Percentiles rank a stretch among this genome's conserved stretches.
Conservation (phyloP, 2,888 invertebrate genomes). For the Boloria selene region DNA sequence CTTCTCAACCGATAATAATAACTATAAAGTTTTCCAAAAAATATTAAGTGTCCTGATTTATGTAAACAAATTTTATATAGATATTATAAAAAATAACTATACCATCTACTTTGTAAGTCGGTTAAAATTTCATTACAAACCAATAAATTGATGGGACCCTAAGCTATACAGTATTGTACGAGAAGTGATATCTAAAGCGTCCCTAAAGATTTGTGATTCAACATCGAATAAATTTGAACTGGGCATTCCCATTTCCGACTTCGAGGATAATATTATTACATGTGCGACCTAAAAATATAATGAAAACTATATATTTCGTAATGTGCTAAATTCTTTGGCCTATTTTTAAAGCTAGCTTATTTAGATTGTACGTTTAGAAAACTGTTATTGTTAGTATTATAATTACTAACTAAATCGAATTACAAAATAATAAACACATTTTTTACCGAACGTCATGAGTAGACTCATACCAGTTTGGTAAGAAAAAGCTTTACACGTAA, state of each 20-base stretch:
- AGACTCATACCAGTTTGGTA: too few species aligned
- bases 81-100: background rate
- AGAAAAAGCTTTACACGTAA: too few species aligned
- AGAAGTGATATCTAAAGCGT: constrained; percentile 25
- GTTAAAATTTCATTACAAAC: constrained; percentile 12
- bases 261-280: constrained; percentile 33
- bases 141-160: constrained; percentile 23
- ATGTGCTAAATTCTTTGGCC: background rate
- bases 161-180: constrained; percentile 18
- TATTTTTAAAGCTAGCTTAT: too few species aligned
- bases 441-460: too few species aligned
- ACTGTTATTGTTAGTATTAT: too few species aligned
- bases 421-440: too few species aligned
- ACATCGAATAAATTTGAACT: constrained; percentile 50
- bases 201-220: constrained; percentile 47
- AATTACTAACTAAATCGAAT: too few species aligned
- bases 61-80: too few species aligned
- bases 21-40: background rate
- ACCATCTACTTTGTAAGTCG: background rate
- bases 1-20: background rate
- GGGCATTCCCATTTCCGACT: constrained; percentile 51
- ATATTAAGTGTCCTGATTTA: too few species aligned
- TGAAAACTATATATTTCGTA: too few species aligned
- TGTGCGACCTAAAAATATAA: constrained; percentile 14
- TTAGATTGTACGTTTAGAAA: too few species aligned